Percentiles rank a stretch among this genome's conserved stretches.
These are phyloP conservation scores for Helicoverpa assulta DNA, from an alignment of 2,888 invertebrate species.

Conservation along the genomic window DNA sequence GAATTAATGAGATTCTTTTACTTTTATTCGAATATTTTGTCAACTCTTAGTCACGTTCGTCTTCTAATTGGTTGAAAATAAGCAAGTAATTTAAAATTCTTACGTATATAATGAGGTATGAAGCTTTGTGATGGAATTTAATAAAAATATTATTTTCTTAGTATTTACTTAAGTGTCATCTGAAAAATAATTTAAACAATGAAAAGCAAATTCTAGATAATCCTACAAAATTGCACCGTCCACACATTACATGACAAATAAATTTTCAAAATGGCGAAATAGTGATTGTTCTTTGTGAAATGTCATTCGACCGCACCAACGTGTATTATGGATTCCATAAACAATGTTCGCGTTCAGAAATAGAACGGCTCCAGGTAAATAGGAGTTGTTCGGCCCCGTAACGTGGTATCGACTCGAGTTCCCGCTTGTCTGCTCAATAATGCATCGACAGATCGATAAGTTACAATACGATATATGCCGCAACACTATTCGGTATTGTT, in stretches of 20 bases:
- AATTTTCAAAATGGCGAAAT: slow-evolving; percentile 57
- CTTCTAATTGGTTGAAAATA: slow-evolving; percentile 36
- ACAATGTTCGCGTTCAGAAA: slow-evolving; percentile 83
- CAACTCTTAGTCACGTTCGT: slow-evolving; percentile 56
- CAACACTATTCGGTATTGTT: slow-evolving; percentile 75
- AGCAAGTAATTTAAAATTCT: slow-evolving; percentile 35
- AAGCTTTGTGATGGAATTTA: slow-evolving; percentile 22
- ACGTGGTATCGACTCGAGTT: slow-evolving; percentile 69
- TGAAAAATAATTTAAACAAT: neutral
- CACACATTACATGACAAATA: slow-evolving; percentile 51
- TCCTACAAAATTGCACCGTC: slow-evolving; percentile 32
- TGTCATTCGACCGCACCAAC: slow-evolving; percentile 74
- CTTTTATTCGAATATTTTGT: slow-evolving; percentile 45
- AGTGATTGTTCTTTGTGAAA: slow-evolving; percentile 75
- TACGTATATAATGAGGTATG: slow-evolving; percentile 19
- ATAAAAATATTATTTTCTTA: slow-evolving; percentile 9
- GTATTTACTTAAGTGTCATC: neutral
- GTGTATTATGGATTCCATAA: slow-evolving; percentile 85
- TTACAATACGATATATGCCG: slow-evolving; percentile 68
- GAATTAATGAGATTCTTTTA: slow-evolving; percentile 51
- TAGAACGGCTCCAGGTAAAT: slow-evolving; percentile 80
- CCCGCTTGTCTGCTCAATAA: slow-evolving; percentile 82
- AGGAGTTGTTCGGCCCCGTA: slow-evolving; percentile 69
- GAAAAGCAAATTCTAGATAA: slow-evolving; percentile 1
- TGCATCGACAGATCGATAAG: slow-evolving; percentile 85